These are phyloP conservation scores for Enteromius afrohamiltoni DNA, from an alignment of 2,797 vertebrate genomes.

Conservation along the genomic window DNA sequence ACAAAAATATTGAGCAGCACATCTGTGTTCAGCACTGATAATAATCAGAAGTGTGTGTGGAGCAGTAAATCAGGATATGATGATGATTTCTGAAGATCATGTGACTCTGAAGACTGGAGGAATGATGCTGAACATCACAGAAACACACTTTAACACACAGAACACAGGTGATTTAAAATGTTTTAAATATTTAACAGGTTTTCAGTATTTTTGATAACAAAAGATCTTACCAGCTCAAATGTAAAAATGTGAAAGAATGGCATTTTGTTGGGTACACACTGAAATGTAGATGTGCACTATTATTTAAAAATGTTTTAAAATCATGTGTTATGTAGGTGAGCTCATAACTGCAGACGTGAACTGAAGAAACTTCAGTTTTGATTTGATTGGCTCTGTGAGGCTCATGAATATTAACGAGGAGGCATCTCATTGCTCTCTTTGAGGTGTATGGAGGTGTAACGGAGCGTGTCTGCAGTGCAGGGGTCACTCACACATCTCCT, in stretches of 20 bases:
- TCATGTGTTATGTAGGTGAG: not conserved
- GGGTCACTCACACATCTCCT: conserved; percentile 67
- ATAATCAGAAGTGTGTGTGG: not conserved
- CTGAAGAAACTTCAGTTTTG: not conserved
- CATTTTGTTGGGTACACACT: not conserved
- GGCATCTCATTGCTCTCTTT: conserved; percentile 31
- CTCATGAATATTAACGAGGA: conserved; percentile 56
- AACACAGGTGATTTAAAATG: accelerated
- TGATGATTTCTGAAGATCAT: not conserved
- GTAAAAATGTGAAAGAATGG: not conserved
- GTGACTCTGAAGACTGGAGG: not conserved
- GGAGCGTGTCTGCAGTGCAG: conserved; percentile 63
- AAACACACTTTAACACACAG: not conserved
- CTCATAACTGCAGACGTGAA: not conserved
- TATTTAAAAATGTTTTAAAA: no score
- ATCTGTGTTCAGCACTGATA: not conserved
- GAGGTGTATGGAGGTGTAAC: conserved; percentile 51
- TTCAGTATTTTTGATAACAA: not conserved
- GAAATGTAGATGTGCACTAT: no score
- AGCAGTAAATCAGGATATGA: not conserved
- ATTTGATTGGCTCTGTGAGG: not conserved
- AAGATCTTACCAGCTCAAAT: not conserved
- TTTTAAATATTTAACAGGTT: not conserved
- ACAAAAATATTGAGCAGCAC: not conserved
- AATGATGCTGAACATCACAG: not conserved